Conservation (phyloP, 2,113 vertebrate genomes). For the Aphyosemion australe region DNA sequence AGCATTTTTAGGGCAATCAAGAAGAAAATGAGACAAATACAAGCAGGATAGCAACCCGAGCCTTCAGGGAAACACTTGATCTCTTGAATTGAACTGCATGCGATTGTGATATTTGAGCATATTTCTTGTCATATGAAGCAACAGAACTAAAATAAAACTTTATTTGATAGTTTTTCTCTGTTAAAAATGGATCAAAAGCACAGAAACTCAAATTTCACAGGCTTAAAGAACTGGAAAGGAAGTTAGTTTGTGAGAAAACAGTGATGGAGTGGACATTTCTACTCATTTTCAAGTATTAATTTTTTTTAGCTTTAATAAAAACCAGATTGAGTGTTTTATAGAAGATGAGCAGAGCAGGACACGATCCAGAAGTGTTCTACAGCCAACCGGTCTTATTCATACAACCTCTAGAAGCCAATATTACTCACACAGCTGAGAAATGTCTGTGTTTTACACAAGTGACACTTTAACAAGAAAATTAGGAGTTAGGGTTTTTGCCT, state of each 20-base stretch:
- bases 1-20: constrained; percentile 30
- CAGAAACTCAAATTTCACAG: constrained; percentile 8
- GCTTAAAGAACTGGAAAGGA: constrained; percentile 8
- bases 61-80: constrained; percentile 16
- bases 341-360: neutral
- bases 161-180: neutral
- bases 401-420: neutral
- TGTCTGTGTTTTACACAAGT: neutral
- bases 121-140: neutral
- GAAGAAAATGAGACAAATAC: constrained; percentile 35
- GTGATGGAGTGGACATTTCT: neutral
- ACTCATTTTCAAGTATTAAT: neutral
- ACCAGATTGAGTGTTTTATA: neutral
- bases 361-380: neutral
- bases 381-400: neutral
- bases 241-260: neutral
- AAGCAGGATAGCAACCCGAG: constrained; percentile 33
- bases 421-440: neutral
- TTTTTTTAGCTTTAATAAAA: neutral
- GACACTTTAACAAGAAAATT: neutral
- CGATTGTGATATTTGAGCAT: neutral
- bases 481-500: too few relatives aligned
- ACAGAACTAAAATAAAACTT: neutral
- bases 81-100: neutral
- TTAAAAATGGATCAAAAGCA: constrained; percentile 20